Conservation (phyloP, 2,797 vertebrate genomes). For the Champsocephalus gunnari region DNA sequence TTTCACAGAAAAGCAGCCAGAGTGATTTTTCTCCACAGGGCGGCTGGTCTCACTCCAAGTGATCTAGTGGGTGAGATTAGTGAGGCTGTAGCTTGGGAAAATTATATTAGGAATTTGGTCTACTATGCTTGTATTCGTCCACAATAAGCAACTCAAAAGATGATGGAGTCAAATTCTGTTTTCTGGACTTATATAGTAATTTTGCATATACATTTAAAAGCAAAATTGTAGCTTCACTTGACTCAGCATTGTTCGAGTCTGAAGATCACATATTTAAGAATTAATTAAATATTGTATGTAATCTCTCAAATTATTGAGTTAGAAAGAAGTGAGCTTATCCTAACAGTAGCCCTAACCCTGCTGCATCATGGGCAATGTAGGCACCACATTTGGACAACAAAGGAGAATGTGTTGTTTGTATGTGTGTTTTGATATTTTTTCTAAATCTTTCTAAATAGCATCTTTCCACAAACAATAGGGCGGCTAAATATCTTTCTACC, state of each 20-base stretch:
- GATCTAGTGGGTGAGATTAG: conserved; percentile 24
- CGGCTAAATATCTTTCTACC: background rate
- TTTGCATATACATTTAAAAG: background rate
- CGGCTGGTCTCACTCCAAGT: conserved; percentile 10
- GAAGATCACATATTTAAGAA: no score
- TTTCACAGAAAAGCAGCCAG: conserved; percentile 52
- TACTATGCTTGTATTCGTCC: background rate
- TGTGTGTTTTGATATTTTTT: no score
- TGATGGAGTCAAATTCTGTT: background rate
- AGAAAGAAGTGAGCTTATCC: no score
- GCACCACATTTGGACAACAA: no score
- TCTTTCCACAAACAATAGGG: background rate
- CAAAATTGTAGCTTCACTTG: no score
- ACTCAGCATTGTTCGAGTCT: no score
- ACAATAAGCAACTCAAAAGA: background rate
- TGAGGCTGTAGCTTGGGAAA: background rate
- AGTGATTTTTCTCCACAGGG: conserved; percentile 41
- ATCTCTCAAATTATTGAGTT: no score
- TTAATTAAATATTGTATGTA: no score
- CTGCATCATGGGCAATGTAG: no score
- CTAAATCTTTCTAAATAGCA: background rate
- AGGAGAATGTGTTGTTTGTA: no score
- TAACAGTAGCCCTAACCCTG: no score
- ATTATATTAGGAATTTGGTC: background rate
- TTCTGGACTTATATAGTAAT: background rate